phyloP scores from a whole-genome alignment of 2,797 vertebrate genomes.

The Urosaurus nigricauda region DNA sequence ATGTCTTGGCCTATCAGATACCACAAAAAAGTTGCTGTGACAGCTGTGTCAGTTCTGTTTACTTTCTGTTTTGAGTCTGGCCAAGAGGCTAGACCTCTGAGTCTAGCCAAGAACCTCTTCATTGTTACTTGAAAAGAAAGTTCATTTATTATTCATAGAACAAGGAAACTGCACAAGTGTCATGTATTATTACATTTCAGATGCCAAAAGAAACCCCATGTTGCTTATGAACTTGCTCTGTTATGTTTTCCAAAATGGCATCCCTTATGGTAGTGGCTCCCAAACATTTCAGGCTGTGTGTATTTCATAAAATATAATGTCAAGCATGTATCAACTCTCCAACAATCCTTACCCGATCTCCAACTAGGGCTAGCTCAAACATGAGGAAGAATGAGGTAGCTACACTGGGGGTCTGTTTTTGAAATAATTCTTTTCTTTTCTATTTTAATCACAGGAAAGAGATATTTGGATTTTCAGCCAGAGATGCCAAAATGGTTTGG shows the following conservation, averaged over 20 bases:
- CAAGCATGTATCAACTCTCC: neutral
- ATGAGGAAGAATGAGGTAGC: neutral
- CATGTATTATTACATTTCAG: conserved; percentile 65
- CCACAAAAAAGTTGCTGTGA: conserved; percentile 26
- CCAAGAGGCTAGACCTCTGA: neutral
- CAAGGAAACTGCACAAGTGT: conserved; percentile 66
- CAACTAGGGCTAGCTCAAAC: neutral
- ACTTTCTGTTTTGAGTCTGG: neutral
- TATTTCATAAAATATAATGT: neutral
- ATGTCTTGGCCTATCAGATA: conserved; percentile 41
- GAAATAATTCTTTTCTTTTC: neutral
- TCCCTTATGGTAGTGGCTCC: neutral
- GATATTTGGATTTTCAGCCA: neutral
- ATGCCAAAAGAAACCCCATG: conserved; percentile 61
- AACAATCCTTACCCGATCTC: too few species aligned
- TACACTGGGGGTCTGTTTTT: neutral
- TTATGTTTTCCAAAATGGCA: conserved; percentile 58
- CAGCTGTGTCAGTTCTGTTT: neutral
- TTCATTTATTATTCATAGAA: conserved; percentile 60
- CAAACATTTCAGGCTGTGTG: neutral
- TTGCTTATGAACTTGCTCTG: conserved; percentile 61
- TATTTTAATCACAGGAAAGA: neutral
- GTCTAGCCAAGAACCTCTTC: conserved; percentile 40
- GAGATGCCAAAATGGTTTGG: neutral
- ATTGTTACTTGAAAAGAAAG: conserved; percentile 45